Evolutionary conservation across 2,113 vertebrate species (phyloP), one percentile per base, ranked within the genome.

Genomic region (Hydrochoerus hydrochaeris): DNA sequence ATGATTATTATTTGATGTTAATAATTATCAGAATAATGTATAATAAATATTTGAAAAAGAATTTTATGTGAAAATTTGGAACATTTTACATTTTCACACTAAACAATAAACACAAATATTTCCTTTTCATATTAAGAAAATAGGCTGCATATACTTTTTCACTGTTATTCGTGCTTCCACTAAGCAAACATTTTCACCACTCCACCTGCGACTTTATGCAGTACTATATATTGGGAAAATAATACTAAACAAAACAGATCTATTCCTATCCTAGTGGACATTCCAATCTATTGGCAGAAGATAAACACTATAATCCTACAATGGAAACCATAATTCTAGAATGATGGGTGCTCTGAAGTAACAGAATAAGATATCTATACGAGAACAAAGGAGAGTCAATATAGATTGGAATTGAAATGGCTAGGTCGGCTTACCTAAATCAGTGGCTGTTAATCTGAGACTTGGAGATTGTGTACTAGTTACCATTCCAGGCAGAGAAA

Each of bases 31-130:
- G 81, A 30, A 87, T 41, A 91, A 63, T 92, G 28, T 88, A 86
- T 95, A 77, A 96, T 92, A 95, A 97, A 91, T 32, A 96, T 91
- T 96, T 96, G 69, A 95, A 96, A 90, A 52, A 30, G 57, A 11
- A 85, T 86, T 95, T 96, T 83, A 86, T 49, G 63, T 85, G 49
- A 94, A 97, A 95, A 95, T 92, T 90, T 17, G 54, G 62, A 96
- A 16, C 3, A 75, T 77, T 41, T 81, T 95, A 88, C 22, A 90
- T 95, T 95, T 94, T 60, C 28, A 91, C 87, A 35, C 30, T 94
- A 49, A 38, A 88, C 30, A 90, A 57, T 80, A 90, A 96, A 83
- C 11, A 85, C 32, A 3, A 90, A 65, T 80, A 85, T 90, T 95
- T 91, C 54, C 52, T 94, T 92, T 75, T 97, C 49, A 88, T 41